Evolutionary conservation across 2,797 vertebrate species (phyloP).

Genomic region (Sciaenops ocellatus): DNA sequence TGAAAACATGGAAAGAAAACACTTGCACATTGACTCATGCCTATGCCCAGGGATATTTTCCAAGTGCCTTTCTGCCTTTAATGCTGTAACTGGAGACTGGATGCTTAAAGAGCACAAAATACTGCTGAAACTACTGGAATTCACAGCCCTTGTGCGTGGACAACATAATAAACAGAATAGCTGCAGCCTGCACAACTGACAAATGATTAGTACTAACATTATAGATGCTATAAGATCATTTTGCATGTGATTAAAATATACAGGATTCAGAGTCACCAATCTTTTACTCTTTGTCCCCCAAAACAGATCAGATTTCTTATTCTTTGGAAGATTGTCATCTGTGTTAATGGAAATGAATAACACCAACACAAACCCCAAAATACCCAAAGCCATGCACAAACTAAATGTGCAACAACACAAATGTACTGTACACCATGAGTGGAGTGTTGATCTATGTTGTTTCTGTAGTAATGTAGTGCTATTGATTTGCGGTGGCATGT

Average conservation of each 20-base stretch:
- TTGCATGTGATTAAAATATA: slow-evolving; percentile 5
- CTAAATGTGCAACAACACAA: slow-evolving; percentile 5
- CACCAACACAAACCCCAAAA: not conserved
- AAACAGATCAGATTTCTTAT: not conserved
- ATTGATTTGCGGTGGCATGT: slow-evolving; percentile 66
- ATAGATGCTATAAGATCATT: not conserved
- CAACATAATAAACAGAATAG: slow-evolving; percentile 5
- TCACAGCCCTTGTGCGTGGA: slow-evolving; percentile 2
- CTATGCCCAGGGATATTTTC: slow-evolving; percentile 13
- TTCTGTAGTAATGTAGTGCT: slow-evolving; percentile 59
- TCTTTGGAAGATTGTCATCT: not conserved
- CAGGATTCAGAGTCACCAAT: slow-evolving; percentile 17
- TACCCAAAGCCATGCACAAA: slow-evolving; percentile 6
- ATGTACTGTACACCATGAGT: slow-evolving; percentile 36
- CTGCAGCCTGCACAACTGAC: not conserved
- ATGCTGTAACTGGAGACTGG: slow-evolving; percentile 21
- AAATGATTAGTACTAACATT: not conserved
- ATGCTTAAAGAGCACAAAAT: slow-evolving; percentile 4
- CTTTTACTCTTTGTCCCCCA: not conserved
- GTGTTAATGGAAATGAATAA: slow-evolving; percentile 36
- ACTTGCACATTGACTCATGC: not conserved
- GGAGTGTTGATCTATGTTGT: slow-evolving; percentile 54
- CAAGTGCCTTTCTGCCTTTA: not conserved
- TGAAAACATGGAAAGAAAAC: not conserved
- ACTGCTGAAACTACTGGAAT: not conserved